phyloP scores from a whole-genome alignment of 2,888 invertebrate genomes.

The Automeris io region DNA sequence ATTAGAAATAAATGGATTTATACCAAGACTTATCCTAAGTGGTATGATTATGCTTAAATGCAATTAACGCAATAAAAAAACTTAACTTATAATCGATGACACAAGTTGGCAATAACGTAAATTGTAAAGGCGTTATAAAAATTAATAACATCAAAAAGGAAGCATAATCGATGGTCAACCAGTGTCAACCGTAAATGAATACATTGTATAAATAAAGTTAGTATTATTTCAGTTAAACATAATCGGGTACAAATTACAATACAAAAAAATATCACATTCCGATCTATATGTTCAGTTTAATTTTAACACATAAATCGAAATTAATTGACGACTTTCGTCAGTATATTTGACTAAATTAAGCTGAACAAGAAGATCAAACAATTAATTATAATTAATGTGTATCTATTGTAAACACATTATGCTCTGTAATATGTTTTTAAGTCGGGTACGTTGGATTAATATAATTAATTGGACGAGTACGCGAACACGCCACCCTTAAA shows the following conservation, averaged over 20 bases:
- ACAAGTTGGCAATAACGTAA: slow-evolving; percentile 56
- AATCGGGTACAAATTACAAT: slow-evolving; percentile 64
- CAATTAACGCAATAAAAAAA: slow-evolving; percentile 55
- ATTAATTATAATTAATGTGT: slow-evolving; percentile 35
- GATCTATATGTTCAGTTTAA: slow-evolving; percentile 72
- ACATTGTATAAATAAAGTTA: slow-evolving; percentile 58
- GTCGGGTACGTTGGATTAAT: slow-evolving; percentile 27
- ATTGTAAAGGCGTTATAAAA: slow-evolving; percentile 58
- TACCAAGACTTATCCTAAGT: slow-evolving; percentile 51
- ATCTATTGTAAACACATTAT: slow-evolving; percentile 25
- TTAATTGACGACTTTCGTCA: slow-evolving; percentile 32
- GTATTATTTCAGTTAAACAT: slow-evolving; percentile 50
- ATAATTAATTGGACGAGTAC: slow-evolving; percentile 31
- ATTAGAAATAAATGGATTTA: slow-evolving; percentile 65
- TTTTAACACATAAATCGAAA: slow-evolving; percentile 53
- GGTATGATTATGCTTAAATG: slow-evolving; percentile 54
- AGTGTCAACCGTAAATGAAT: slow-evolving; percentile 29
- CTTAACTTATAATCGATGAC: slow-evolving; percentile 36
- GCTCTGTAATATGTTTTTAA: slow-evolving; percentile 27
- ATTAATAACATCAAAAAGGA: slow-evolving; percentile 59
- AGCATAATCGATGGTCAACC: slow-evolving; percentile 46
- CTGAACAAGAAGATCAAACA: slow-evolving; percentile 62
- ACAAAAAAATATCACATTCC: slow-evolving; percentile 77
- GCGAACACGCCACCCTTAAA: slow-evolving; percentile 45
- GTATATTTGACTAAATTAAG: slow-evolving; percentile 66